These are phyloP conservation scores for Harpalus rubripes DNA, from an alignment of 2,888 invertebrate species.

Conservation along the genomic window DNA sequence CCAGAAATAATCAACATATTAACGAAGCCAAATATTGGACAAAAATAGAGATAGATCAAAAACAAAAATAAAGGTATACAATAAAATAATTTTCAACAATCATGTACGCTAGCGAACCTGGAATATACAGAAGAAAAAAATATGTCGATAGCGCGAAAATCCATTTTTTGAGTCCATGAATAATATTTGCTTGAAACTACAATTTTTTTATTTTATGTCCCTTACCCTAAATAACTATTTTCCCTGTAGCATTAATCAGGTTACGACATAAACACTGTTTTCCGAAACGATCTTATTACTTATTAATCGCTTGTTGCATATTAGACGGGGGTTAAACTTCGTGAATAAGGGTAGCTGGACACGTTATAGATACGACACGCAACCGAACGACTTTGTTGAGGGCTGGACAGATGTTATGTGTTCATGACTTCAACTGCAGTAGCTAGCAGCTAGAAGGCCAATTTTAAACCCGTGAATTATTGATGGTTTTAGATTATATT, in stretches of 20 bases:
- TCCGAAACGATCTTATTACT: slow-evolving; percentile 71
- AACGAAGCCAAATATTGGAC: too few relatives aligned
- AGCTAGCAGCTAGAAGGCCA: too few relatives aligned
- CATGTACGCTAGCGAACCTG: too few relatives aligned
- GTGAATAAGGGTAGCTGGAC: slow-evolving; percentile 31
- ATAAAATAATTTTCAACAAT: too few relatives aligned
- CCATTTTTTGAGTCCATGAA: too few relatives aligned
- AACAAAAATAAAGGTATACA: too few relatives aligned
- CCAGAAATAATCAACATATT: too few relatives aligned
- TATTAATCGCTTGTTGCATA: slow-evolving; percentile 75
- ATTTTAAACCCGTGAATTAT: slow-evolving; percentile 19
- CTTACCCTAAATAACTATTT: neutral
- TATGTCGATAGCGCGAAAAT: too few relatives aligned
- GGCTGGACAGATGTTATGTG: neutral
- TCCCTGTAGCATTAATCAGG: slow-evolving; percentile 29
- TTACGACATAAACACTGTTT: slow-evolving; percentile 59
- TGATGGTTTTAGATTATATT: slow-evolving; percentile 11
- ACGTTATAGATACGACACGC: slow-evolving; percentile 51
- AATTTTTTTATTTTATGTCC: neutral
- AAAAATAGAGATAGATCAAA: too few relatives aligned
- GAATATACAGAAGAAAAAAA: too few relatives aligned
- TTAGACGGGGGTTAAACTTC: slow-evolving; percentile 74
- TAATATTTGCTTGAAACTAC: too few relatives aligned
- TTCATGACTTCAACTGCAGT: neutral
- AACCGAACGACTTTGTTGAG: neutral